phyloP scores from a whole-genome alignment of 1,140 invertebrate genomes.

The Cylas formicarius region DNA sequence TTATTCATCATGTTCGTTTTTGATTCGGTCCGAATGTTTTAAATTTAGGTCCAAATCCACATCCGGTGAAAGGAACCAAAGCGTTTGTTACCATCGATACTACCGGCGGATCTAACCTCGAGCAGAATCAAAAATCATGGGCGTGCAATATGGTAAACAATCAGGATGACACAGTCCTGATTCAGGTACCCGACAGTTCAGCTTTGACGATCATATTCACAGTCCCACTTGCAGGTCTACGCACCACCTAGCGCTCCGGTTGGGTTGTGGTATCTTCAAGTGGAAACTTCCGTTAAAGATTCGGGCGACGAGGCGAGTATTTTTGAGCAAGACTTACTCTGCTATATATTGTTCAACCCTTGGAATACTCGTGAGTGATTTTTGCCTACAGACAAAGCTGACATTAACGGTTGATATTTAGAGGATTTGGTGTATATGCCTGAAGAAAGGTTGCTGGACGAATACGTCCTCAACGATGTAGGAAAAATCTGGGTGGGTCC shows the following conservation, averaged over 20 bases:
- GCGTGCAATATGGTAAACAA: too few species aligned
- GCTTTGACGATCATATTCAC: neutral
- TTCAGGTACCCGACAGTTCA: neutral
- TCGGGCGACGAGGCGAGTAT: slow-evolving; percentile 45
- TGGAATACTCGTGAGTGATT: slow-evolving; percentile 64
- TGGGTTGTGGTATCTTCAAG: slow-evolving; percentile 60
- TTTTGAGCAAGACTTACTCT: slow-evolving; percentile 3
- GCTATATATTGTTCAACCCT: slow-evolving; percentile 72
- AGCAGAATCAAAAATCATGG: slow-evolving; percentile 52
- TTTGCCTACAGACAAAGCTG: too few species aligned
- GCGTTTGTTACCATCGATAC: slow-evolving; percentile 50
- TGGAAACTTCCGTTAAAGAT: slow-evolving; percentile 52
- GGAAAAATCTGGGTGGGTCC: slow-evolving; percentile 73
- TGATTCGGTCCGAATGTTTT: too few species aligned
- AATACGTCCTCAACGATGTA: slow-evolving; percentile 67
- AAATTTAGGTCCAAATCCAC: slow-evolving; percentile 56
- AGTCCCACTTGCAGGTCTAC: too few species aligned
- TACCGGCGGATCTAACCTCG: slow-evolving; percentile 49
- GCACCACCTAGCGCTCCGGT: slow-evolving; percentile 54
- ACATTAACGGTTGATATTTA: too few species aligned
- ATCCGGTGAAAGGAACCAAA: slow-evolving; percentile 56
- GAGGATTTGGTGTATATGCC: slow-evolving; percentile 63
- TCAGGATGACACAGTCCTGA: too few species aligned
- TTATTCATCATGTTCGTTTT: too few species aligned
- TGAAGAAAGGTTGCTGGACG: slow-evolving; percentile 53